Evolutionary conservation across 2,888 invertebrate genomes (phyloP).

Genomic region (Tachina lurida): DNA sequence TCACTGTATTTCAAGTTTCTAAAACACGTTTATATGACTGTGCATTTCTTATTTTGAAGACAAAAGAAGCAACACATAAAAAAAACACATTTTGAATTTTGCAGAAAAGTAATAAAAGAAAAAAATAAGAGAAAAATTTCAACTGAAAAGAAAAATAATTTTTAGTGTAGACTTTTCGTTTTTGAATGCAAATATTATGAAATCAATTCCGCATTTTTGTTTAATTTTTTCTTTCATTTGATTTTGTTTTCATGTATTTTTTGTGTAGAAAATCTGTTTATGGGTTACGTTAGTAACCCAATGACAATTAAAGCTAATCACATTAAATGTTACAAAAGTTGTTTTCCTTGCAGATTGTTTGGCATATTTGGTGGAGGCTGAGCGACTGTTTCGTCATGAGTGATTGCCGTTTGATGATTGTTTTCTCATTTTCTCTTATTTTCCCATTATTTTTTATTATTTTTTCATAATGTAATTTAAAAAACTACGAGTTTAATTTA

Average conservation of each 20-base stretch:
- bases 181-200: conserved; percentile 71
- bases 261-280: conserved; percentile 53
- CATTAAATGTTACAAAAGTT: conserved; percentile 36
- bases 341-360: conserved; percentile 18
- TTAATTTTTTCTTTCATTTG: conserved; percentile 43
- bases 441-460: conserved; percentile 6
- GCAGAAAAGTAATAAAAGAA: conserved; percentile 30
- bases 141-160: conserved; percentile 39
- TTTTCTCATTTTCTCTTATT: neutral
- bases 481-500: conserved; percentile 17
- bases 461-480: conserved; percentile 6
- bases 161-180: conserved; percentile 47
- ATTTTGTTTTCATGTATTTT: conserved; percentile 12
- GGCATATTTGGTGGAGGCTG: neutral
- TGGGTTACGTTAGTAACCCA: conserved; percentile 71
- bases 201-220: conserved; percentile 72
- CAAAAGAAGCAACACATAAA: conserved; percentile 38
- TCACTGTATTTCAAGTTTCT: conserved; percentile 31
- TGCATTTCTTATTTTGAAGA: neutral
- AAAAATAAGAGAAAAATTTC: conserved; percentile 33
- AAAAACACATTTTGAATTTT: conserved; percentile 24
- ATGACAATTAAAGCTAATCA: conserved; percentile 70
- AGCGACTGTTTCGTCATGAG: conserved; percentile 2
- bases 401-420: neutral
- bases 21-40: conserved; percentile 28